A percentile compares a stretch with the other conserved stretches of the same genome.
These are phyloP conservation scores for Hippocampus barbouri DNA, from an alignment of 2,113 vertebrate genomes.

Conservation along the genomic window DNA sequence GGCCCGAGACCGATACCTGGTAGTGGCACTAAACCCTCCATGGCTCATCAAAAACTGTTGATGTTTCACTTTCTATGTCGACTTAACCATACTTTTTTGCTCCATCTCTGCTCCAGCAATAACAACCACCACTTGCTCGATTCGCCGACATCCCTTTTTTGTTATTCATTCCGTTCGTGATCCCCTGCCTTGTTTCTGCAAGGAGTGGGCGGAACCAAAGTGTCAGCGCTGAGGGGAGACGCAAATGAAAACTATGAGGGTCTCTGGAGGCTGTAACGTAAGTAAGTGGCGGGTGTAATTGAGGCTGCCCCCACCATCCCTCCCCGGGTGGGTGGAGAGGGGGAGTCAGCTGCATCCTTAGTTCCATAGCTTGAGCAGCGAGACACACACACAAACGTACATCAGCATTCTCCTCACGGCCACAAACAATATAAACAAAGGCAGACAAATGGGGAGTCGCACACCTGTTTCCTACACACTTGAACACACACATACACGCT, in stretches of 20 bases:
- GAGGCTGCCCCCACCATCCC: neutral
- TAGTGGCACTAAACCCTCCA: too few species aligned
- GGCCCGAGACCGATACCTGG: too few species aligned
- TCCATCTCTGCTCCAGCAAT: neutral
- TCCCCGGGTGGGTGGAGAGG: too few species aligned
- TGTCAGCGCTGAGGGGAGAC: neutral
- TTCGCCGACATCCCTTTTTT: neutral
- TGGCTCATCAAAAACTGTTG: too few species aligned
- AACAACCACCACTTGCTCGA: neutral
- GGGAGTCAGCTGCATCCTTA: neutral
- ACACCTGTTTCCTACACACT: slow-evolving; percentile 5
- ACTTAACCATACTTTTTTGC: neutral
- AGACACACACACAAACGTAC: neutral
- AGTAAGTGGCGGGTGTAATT: neutral
- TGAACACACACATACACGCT: slow-evolving; percentile 1
- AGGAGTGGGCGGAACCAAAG: neutral
- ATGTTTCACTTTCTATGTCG: neutral
- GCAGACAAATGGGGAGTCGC: neutral
- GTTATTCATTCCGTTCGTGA: neutral
- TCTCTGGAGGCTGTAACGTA: neutral
- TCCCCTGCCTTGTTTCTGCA: neutral
- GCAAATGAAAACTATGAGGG: neutral
- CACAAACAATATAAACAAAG: neutral
- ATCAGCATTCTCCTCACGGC: neutral
- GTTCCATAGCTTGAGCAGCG: neutral